These are phyloP conservation scores for Coracopsis vasa DNA, from an alignment of 2,113 vertebrate genomes.

Conservation along the genomic window DNA sequence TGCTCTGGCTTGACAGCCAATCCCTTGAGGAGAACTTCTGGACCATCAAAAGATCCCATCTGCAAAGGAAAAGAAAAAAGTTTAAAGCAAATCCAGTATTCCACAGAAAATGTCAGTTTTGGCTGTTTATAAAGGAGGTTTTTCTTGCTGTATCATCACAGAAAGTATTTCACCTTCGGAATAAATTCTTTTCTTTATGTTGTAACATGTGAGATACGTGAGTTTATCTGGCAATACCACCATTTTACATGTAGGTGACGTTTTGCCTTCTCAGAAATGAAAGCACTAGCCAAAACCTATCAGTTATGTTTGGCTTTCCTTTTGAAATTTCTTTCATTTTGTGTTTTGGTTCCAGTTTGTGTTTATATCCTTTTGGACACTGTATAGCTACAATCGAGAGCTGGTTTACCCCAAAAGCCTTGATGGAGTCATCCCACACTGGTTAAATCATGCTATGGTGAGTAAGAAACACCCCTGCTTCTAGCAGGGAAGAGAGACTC, in stretches of 20 bases:
- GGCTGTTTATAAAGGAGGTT: background rate
- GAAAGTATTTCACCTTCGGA: background rate
- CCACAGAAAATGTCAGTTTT: background rate
- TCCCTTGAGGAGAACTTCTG: background rate
- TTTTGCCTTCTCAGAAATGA: background rate
- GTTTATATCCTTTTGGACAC: conserved; percentile 82
- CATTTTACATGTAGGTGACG: background rate
- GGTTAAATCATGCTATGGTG: conserved; percentile 90
- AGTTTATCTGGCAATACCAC: background rate
- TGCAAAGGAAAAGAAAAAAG: background rate
- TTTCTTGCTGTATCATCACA: background rate
- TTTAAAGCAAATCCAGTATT: background rate
- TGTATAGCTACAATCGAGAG: conserved; percentile 84
- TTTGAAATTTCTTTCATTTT: background rate
- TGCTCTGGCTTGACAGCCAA: background rate
- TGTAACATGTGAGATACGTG: background rate
- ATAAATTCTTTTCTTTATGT: background rate
- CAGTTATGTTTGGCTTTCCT: background rate
- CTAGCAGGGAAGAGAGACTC: background rate
- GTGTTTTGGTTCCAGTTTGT: conserved; percentile 78
- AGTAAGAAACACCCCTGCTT: conserved; percentile 52
- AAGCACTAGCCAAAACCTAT: background rate
- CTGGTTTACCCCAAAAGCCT: conserved; percentile 83
- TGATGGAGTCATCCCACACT: conserved; percentile 80
- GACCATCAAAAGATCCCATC: background rate